phyloP scores from a whole-genome alignment of 2,113 vertebrate genomes.

The Macquaria ambigua region DNA sequence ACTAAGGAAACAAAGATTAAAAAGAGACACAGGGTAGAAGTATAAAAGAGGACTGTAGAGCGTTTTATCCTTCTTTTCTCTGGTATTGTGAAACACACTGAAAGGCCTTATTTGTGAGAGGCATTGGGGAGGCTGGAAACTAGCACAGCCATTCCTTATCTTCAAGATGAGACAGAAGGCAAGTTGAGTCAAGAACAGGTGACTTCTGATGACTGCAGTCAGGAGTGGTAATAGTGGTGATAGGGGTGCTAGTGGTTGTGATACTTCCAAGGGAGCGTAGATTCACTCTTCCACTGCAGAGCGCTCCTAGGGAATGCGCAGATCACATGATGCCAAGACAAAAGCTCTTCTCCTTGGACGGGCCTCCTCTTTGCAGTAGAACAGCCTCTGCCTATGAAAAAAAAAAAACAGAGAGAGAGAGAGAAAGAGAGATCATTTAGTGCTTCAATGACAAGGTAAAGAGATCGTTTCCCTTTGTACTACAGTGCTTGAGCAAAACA shows the following conservation, averaged over 20 bases:
- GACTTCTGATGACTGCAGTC: constrained; percentile 61
- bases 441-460: constrained; percentile 68
- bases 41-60: constrained; percentile 46
- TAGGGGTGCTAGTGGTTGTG: constrained; percentile 58
- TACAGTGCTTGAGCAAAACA: constrained; percentile 66
- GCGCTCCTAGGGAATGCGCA: constrained; percentile 43
- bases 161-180: constrained; percentile 54
- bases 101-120: constrained; percentile 75
- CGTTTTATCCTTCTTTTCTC: constrained; percentile 69
- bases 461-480: constrained; percentile 68
- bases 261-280: constrained; percentile 29
- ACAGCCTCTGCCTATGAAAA: constrained; percentile 50
- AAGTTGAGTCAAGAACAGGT: constrained; percentile 73
- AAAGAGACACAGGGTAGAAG: constrained; percentile 24
- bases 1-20: constrained; percentile 63
- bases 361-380: constrained; percentile 41
- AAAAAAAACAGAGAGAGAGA: constrained; percentile 13
- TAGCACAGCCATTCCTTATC: constrained; percentile 72
- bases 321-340: constrained; percentile 76
- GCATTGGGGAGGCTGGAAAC: constrained; percentile 55
- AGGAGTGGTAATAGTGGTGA: constrained; percentile 58
- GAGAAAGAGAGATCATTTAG: constrained; percentile 53
- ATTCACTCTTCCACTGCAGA: constrained; percentile 54
- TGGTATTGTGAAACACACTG: constrained; percentile 59
- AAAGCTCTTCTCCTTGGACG: constrained; percentile 49